Conservation (phyloP, 2,113 vertebrate species). For the Hyaena hyaena region DNA sequence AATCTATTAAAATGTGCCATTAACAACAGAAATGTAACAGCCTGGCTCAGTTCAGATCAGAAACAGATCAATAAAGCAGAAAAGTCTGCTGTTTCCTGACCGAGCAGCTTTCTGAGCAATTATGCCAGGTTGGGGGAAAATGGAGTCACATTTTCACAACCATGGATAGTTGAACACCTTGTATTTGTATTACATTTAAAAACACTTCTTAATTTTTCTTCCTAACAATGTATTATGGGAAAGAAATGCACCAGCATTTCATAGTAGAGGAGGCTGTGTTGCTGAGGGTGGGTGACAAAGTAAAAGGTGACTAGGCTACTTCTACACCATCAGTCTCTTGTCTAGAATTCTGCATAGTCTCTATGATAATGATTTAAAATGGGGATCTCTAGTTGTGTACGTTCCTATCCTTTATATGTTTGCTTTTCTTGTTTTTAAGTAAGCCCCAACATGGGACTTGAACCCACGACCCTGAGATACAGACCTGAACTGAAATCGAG, state of each 20-base stretch:
- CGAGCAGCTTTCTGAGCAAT: background rate
- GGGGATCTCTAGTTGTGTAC: background rate
- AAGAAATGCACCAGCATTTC: background rate
- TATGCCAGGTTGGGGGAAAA: background rate
- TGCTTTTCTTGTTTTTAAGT: background rate
- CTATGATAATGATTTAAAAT: background rate
- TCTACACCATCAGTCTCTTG: background rate
- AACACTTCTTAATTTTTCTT: background rate
- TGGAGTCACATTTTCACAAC: background rate
- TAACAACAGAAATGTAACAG: background rate
- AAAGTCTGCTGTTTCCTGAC: background rate
- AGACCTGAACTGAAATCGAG: too few species aligned
- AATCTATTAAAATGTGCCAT: constrained; percentile 28
- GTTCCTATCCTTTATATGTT: background rate
- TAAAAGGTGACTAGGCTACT: background rate
- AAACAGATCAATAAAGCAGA: constrained; percentile 50
- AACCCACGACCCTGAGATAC: too few species aligned
- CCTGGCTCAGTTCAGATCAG: constrained; percentile 10
- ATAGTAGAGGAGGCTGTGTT: background rate
- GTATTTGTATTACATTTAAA: background rate
- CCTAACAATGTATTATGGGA: background rate
- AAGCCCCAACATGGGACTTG: too few species aligned
- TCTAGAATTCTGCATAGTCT: background rate
- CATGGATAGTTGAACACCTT: background rate
- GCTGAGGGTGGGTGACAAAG: background rate